Percentiles rank a stretch among this genome's conserved stretches.
These are phyloP conservation scores for Noctua pronuba DNA, from an alignment of 2,888 invertebrate genomes.

Conservation along the genomic window DNA sequence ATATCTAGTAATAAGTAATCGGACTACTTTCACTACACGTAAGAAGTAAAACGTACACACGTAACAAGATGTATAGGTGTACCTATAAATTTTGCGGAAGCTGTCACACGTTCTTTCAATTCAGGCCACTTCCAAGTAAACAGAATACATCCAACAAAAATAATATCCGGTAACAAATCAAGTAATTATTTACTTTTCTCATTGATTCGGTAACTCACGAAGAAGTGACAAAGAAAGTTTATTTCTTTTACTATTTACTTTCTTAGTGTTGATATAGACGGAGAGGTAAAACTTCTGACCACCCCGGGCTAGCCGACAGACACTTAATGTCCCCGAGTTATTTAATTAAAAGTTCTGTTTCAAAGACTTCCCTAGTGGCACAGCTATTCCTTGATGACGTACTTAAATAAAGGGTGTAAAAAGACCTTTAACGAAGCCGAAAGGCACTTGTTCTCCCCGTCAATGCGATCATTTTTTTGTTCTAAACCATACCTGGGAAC, in stretches of 20 bases:
- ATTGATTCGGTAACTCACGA: slow-evolving; percentile 34
- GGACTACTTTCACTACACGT: neutral
- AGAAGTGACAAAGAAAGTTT: slow-evolving; percentile 38
- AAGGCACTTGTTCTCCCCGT: too few relatives aligned
- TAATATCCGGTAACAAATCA: slow-evolving; percentile 43
- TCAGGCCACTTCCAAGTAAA: neutral
- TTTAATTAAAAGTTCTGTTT: slow-evolving; percentile 58
- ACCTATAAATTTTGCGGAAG: neutral
- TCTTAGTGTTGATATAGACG: slow-evolving; percentile 11
- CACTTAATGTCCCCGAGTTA: slow-evolving; percentile 40
- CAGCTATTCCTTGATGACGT: neutral
- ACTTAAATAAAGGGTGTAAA: too few relatives aligned
- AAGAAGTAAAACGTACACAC: too few relatives aligned
- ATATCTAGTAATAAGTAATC: neutral
- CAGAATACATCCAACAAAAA: slow-evolving; percentile 1
- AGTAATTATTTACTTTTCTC: slow-evolving; percentile 37
- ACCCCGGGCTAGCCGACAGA: slow-evolving; percentile 4
- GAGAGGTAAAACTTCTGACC: slow-evolving; percentile 23
- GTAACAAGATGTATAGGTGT: too few relatives aligned
- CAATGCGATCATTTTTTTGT: too few relatives aligned
- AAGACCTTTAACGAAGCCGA: too few relatives aligned
- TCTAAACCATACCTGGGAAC: too few relatives aligned
- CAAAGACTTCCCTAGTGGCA: slow-evolving; percentile 17
- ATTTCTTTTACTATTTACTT: slow-evolving; percentile 26
- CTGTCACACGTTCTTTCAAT: neutral